Evolutionary conservation across 2,113 vertebrate species (phyloP).

Genomic region (Esox niger): DNA sequence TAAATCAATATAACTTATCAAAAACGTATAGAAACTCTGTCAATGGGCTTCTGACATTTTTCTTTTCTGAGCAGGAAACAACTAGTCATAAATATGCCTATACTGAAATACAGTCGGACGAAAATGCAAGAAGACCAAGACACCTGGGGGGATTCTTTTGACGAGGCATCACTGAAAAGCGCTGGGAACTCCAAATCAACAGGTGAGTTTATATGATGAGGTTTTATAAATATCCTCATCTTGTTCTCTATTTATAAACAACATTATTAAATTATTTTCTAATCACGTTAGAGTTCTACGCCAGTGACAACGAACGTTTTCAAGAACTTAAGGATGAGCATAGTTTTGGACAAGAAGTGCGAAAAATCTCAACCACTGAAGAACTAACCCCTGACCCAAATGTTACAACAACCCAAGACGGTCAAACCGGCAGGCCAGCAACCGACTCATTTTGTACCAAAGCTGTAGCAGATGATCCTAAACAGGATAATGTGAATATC

Average conservation of each 20-base stretch:
- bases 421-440: conserved; percentile 43
- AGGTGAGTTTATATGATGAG: conserved; percentile 29
- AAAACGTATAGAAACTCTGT: background rate
- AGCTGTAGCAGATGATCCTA: conserved; percentile 66
- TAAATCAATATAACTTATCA: background rate
- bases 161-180: conserved; percentile 35
- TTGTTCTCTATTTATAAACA: background rate
- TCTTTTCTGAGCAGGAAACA: conserved; percentile 77
- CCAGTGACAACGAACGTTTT: conserved; percentile 72
- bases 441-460: conserved; percentile 52
- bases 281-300: conserved; percentile 63
- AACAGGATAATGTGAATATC: conserved; percentile 66
- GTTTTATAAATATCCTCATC: background rate
- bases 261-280: background rate
- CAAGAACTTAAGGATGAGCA: conserved; percentile 61
- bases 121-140: conserved; percentile 73
- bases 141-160: conserved; percentile 70
- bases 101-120: conserved; percentile 76
- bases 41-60: background rate
- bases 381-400: conserved; percentile 57
- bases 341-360: conserved; percentile 58
- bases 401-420: conserved; percentile 50
- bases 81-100: conserved; percentile 74
- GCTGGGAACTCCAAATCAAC: conserved; percentile 34
- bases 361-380: conserved; percentile 67